Percentiles rank a stretch among this genome's conserved stretches.
phyloP scores from a whole-genome alignment of 2,888 invertebrate genomes.

The Acleris cristana region DNA sequence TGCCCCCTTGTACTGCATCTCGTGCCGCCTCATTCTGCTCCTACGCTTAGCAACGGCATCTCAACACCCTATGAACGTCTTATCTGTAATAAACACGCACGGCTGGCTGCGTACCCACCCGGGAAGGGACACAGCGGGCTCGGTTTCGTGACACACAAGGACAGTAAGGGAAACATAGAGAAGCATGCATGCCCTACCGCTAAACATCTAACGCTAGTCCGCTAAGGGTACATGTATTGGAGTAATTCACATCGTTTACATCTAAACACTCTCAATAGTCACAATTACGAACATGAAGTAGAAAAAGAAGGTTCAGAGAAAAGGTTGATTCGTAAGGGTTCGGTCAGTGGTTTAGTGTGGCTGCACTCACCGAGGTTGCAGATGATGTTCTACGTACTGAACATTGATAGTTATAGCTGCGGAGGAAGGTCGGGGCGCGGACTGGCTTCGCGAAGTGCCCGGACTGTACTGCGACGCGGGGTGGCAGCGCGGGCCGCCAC shows the following conservation, averaged over 20 bases:
- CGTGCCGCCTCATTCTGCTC: slow-evolving; percentile 74
- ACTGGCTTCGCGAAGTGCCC: slow-evolving; percentile 14
- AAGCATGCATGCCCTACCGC: slow-evolving; percentile 79
- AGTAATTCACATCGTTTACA: slow-evolving; percentile 55
- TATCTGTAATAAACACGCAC: slow-evolving; percentile 72
- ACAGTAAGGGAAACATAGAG: slow-evolving; percentile 66
- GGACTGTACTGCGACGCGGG: slow-evolving; percentile 33
- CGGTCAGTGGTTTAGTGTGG: slow-evolving; percentile 39
- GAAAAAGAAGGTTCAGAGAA: slow-evolving; percentile 46
- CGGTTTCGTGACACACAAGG: slow-evolving; percentile 65
- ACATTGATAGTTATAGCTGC: slow-evolving; percentile 43
- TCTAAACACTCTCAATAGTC: slow-evolving; percentile 67
- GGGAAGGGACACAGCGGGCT: slow-evolving; percentile 63
- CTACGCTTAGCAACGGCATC: slow-evolving; percentile 76
- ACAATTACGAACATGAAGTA: slow-evolving; percentile 53
- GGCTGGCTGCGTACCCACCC: slow-evolving; percentile 56
- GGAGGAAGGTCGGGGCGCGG: slow-evolving; percentile 43
- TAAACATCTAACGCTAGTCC: slow-evolving; percentile 63
- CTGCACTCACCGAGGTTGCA: slow-evolving; percentile 66
- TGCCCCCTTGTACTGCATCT: slow-evolving; percentile 71
- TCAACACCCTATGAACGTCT: slow-evolving; percentile 76
- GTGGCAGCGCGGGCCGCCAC: slow-evolving; percentile 40
- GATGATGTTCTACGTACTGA: slow-evolving; percentile 57
- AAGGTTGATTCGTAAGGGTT: slow-evolving; percentile 47
- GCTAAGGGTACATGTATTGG: slow-evolving; percentile 60